Percentiles rank a stretch among this genome's conserved stretches.
Conservation (phyloP, 2,888 invertebrate genomes). For the Ectemnius continuus region DNA sequence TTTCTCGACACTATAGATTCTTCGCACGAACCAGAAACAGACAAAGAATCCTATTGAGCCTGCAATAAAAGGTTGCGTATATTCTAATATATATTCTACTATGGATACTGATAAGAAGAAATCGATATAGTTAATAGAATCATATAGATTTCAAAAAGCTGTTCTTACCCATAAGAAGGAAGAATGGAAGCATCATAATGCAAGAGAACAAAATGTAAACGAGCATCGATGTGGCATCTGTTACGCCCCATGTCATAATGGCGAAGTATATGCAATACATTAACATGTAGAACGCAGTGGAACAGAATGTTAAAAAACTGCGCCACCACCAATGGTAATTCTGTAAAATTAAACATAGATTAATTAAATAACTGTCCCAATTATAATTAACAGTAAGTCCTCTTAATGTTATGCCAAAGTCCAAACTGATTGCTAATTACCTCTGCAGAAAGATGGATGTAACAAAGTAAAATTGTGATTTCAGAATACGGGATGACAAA, state of each 20-base stretch:
- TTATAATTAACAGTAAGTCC: too few relatives aligned
- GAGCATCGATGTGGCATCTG: constrained; percentile 95
- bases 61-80: constrained; percentile 68
- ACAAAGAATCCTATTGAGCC: constrained; percentile 97
- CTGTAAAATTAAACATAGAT: constrained; percentile 73
- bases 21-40: constrained; percentile 99
- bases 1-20: constrained; percentile 98
- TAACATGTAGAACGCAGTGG: constrained; percentile 97
- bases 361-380: neutral
- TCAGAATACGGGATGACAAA: constrained; percentile 99
- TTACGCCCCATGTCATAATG: constrained; percentile 95
- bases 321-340: constrained; percentile 99
- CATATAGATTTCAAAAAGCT: too few relatives aligned
- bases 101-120: too few relatives aligned
- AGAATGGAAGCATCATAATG: constrained; percentile 99
- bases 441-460: constrained; percentile 99
- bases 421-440: constrained; percentile 79
- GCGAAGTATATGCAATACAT: constrained; percentile 99
- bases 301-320: constrained; percentile 95
- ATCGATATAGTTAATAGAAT: neutral
- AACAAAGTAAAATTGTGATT: constrained; percentile 98
- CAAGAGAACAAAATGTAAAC: constrained; percentile 99
- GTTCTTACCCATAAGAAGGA: constrained; percentile 91
- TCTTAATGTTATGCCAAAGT: too few relatives aligned
- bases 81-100: too few relatives aligned